Base-by-base conservation (phyloP, 2,888 invertebrate genomes). In the Polietes domitor region DNA sequence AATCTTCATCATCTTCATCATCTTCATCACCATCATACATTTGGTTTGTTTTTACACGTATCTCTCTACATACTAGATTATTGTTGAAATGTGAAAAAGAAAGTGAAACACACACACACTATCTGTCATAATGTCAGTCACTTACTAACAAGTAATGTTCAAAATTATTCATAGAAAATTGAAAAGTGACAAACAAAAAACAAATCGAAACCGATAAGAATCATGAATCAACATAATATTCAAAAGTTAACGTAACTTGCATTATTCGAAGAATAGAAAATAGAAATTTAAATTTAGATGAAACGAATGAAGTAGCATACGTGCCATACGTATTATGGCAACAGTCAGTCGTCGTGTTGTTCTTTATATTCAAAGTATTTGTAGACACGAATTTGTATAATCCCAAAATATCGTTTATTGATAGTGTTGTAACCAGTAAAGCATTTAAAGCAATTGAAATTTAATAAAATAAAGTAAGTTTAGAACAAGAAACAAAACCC, bases 401-500 rank as follows among this genome's bases (percentile, higher is more conserved):
- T 71, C 80, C 26, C 58, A 68, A 43, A 43, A 68, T 37, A 65
- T 65, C 21, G 50, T 71, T 70, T 83, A 74, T 70, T 71, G 12
- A 37, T 83, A 77, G 47, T 37, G 80, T 76, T 73, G n/a, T 47
- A 70, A 77, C 84, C 81, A 84, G 81, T 61, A 53, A 84, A 81
- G 84, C 84, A 84, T 84, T 84, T 84, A 84, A 78, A 50, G 58
- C 26, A 68, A 68, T 43, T 68, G 15, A 68, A 68, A 68, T 68
- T 24, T 68, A 78, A n/a, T 26, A 41, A 70, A 73, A 55, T 72
- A 43, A 47, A 71, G 17, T 17, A 83, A 17, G 53, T 73, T 32
- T 68, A 19, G 32, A 58, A 53, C 21, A 41, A 28, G 41, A 53
- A 19, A 12, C 41, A 21, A 72, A 37, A 76, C 4, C n/a, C n/a